Percentiles rank a stretch among this genome's conserved stretches.
Evolutionary conservation across 2,113 vertebrate genomes (phyloP).

Genomic region (Cricetomys ansorgei): DNA sequence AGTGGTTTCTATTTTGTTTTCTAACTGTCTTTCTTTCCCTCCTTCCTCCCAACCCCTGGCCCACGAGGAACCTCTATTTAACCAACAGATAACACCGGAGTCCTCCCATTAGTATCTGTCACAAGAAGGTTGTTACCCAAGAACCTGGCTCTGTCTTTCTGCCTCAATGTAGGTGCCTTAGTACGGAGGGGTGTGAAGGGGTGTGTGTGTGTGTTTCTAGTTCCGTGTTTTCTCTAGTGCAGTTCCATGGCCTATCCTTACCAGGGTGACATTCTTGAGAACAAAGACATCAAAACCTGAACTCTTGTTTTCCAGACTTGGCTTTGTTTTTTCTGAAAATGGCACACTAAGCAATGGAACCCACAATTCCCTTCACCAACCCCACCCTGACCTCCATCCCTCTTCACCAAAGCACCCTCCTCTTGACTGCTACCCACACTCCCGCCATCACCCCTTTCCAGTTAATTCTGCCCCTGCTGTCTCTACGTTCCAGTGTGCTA

Average conservation of each 20-base stretch:
- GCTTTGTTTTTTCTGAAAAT: not conserved
- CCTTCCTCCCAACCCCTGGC: not conserved
- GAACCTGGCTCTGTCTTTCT: not conserved
- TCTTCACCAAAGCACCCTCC: not conserved
- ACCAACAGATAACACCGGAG: not conserved
- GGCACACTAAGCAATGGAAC: not conserved
- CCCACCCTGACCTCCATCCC: too few relatives aligned
- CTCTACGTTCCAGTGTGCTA: not conserved
- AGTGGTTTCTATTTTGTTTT: not conserved
- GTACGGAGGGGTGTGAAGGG: rapidly evolving
- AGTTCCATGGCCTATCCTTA: rapidly evolving
- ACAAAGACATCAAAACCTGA: not conserved
- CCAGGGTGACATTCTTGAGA: not conserved
- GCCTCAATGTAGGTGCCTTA: not conserved
- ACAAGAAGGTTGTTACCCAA: not conserved
- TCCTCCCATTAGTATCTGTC: not conserved
- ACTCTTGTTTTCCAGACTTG: not conserved
- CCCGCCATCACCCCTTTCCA: too few relatives aligned
- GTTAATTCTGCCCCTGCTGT: not conserved
- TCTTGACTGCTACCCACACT: rapidly evolving
- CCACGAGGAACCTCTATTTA: not conserved
- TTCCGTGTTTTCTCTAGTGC: not conserved
- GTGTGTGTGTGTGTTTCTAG: not conserved
- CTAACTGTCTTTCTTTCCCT: not conserved
- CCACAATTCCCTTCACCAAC: rapidly evolving